Evolutionary conservation across 2,888 invertebrate species (phyloP).

Genomic region (Siphonodentalium dalli): DNA sequence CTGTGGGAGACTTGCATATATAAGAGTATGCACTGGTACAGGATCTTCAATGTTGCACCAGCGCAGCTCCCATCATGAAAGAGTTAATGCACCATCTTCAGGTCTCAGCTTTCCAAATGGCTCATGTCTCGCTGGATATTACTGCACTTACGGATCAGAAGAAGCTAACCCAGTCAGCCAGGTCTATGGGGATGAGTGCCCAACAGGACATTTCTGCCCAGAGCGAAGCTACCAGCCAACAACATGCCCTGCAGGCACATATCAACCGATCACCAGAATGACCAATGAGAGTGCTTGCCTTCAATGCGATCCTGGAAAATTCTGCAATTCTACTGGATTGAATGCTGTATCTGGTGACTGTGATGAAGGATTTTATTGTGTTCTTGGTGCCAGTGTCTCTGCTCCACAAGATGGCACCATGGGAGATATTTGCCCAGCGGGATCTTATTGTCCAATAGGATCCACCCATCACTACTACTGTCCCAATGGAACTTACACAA

Average conservation of each 20-base stretch:
- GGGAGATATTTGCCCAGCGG: conserved; percentile 58
- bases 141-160: conserved; percentile 56
- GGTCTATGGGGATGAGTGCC: conserved; percentile 59
- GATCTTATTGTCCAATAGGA: conserved; percentile 52
- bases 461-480: conserved; percentile 52
- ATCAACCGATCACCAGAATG: conserved; percentile 46
- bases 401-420: conserved; percentile 53
- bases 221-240: conserved; percentile 48
- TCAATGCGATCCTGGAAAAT: conserved; percentile 55
- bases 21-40: too few species aligned
- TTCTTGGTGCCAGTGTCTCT: conserved; percentile 39
- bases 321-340: conserved; percentile 52
- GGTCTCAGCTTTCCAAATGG: conserved; percentile 49
- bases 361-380: conserved; percentile 56
- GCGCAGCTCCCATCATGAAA: too few species aligned
- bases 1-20: too few species aligned
- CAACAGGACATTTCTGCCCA: conserved; percentile 56
- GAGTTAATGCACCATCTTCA: too few species aligned
- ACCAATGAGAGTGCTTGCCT: conserved; percentile 48
- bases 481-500: conserved; percentile 61
- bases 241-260: conserved; percentile 56
- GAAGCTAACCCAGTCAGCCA: conserved; percentile 52
- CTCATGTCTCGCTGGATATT: conserved; percentile 55
- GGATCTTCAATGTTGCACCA: too few species aligned
- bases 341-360: conserved; percentile 51